Evolutionary conservation across 2,888 invertebrate genomes (phyloP), one percentile per base, ranked within the genome.

Genomic region (Thymelicus sylvestris): DNA sequence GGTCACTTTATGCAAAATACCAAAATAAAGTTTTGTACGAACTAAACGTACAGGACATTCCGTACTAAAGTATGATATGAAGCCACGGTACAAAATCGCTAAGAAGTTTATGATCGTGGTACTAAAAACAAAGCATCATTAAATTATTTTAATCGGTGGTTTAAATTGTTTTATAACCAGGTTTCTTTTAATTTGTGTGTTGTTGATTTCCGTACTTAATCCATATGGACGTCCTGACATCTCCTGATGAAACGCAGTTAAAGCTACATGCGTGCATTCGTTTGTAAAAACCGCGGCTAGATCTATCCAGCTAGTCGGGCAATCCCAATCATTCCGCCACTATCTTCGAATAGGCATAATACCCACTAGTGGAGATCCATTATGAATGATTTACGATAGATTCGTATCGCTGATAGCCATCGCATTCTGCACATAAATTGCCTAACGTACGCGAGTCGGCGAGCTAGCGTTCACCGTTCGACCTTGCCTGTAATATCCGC

Each of bases 401-500:
- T 55, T 24, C 55, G 55, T 52, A 55, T 68, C 48, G 62, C 44
- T 57, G 68, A 68, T 63, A 63, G 38, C 62, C 57, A 69, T 63
- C 69, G 48, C 63, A 59, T 69, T 69, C 60, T 64, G 57, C 31
- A 48, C 65, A 52, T 38, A 63, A 74, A 63, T 73, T 67, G 65
- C 31, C 59, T 64, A 74, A 71, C 74, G 74, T 76, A 75, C 74
- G 75, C 72, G 74, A 72, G 59, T 65, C 47, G 62, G 69, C 66
- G 64, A 52, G 52, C 19, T 19, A 24, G 70, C 66, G 66, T 71
- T 71, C 67, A 74, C 69, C 72, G 71, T 68, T 71, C 71, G 74
- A 72, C 76, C 74, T 78, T 75, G 76, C 75, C 74, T 65, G 57
- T 66, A 62, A 68, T 72, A 76, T 75, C 77, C 76, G 76, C 72